phyloP scores from a whole-genome alignment of 2,888 invertebrate species.

The Empis livida region DNA sequence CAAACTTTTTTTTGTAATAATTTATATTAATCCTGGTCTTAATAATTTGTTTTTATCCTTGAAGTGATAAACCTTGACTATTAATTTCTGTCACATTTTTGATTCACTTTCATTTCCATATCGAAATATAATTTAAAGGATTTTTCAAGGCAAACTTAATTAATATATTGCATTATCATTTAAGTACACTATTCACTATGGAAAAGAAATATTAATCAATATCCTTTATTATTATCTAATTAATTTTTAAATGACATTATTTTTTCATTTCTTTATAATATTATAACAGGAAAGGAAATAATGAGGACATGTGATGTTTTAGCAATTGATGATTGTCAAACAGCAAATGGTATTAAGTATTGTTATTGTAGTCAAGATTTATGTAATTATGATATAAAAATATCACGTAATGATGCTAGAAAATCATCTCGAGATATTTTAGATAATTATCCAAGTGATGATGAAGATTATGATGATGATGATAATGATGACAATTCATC shows the following conservation, averaged over 20 bases:
- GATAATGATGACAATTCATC: background rate
- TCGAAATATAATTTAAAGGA: no score
- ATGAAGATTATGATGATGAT: constrained; percentile 10
- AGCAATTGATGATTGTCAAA: constrained; percentile 14
- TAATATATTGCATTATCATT: background rate
- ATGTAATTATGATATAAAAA: constrained; percentile 10
- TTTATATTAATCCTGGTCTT: no score
- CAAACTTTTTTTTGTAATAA: no score
- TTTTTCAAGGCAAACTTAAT: no score
- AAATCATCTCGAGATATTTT: constrained; percentile 8
- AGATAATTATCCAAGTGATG: constrained; percentile 11
- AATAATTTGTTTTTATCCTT: no score
- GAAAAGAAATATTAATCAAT: no score
- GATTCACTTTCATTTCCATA: no score
- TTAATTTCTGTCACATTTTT: no score
- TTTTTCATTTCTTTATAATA: no score
- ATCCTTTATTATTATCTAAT: no score
- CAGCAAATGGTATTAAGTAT: constrained; percentile 13
- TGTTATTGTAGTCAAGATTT: constrained; percentile 14
- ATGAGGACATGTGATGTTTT: constrained; percentile 12
- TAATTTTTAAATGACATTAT: no score
- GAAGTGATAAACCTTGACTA: no score
- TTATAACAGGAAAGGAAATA: constrained; percentile 10
- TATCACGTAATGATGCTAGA: constrained; percentile 10
- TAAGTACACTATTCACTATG: background rate